Evolutionary conservation across 1,140 invertebrate species (phyloP).

Genomic region (Sycophila sp.): DNA sequence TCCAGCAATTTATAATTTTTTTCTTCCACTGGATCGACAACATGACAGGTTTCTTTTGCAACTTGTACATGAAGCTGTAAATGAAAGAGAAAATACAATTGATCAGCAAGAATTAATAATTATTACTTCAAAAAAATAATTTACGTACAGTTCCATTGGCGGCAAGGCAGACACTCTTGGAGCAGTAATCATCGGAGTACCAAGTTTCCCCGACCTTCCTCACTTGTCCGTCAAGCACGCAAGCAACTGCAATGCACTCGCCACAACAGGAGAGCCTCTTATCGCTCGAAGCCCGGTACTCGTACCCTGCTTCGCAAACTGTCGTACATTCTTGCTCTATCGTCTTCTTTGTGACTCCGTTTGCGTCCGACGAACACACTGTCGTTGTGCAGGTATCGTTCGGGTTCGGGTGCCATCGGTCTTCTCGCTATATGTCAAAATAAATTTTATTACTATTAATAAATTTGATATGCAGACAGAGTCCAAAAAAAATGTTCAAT

Average conservation of each 20-base stretch:
- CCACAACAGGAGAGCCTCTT: conserved; percentile 72
- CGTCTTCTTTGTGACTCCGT: conserved; percentile 61
- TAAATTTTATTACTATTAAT: not conserved
- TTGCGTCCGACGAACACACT: conserved; percentile 62
- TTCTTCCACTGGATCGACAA: conserved; percentile 53
- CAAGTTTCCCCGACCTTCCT: conserved; percentile 68
- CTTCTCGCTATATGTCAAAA: conserved; percentile 60
- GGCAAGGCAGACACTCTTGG: conserved; percentile 68
- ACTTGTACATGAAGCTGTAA: conserved; percentile 63
- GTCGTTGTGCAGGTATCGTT: conserved; percentile 67
- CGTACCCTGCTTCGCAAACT: conserved; percentile 57
- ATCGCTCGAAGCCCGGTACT: conserved; percentile 55
- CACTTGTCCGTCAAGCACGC: conserved; percentile 67
- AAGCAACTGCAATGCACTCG: conserved; percentile 70
- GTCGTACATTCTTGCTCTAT: conserved; percentile 51
- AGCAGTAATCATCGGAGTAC: conserved; percentile 71
- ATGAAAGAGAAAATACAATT: conserved; percentile 11
- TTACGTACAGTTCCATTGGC: conserved; percentile 67
- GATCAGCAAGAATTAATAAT: not conserved
- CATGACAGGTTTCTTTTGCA: conserved; percentile 59
- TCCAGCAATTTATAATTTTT: conserved; percentile 67
- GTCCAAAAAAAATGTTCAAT: conserved; percentile 14
- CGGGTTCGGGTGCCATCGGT: conserved; percentile 67
- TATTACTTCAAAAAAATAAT: conserved; percentile 10
- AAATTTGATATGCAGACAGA: not conserved